Percentiles rank a stretch among this genome's conserved stretches.
Conservation (phyloP, 2,113 vertebrate genomes). For the Halichoerus grypus region DNA sequence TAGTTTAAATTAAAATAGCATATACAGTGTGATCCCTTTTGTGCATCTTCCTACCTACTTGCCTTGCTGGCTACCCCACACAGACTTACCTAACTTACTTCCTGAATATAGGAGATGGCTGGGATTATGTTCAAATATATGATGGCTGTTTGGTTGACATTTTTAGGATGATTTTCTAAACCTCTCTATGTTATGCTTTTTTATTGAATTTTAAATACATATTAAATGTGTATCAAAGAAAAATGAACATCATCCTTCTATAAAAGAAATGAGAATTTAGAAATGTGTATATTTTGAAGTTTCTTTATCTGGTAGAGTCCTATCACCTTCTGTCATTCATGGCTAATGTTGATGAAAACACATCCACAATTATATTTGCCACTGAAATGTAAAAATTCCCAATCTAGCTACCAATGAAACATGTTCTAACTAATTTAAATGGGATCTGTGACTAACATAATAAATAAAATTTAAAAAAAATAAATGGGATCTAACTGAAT, state of each 20-base stretch:
- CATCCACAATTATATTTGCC: neutral
- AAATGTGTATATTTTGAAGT: neutral
- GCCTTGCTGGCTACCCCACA: no score
- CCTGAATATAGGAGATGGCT: neutral
- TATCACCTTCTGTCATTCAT: neutral
- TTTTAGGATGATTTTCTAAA: conserved; percentile 10
- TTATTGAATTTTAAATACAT: neutral
- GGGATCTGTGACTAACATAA: neutral
- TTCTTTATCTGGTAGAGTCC: neutral
- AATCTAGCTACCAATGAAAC: neutral
- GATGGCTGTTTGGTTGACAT: neutral
- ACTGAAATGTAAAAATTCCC: neutral
- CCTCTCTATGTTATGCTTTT: neutral
- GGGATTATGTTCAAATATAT: neutral
- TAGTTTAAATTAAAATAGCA: neutral
- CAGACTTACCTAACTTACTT: neutral
- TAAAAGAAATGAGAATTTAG: neutral
- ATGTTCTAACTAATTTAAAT: neutral
- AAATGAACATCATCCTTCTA: neutral
- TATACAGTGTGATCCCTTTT: neutral
- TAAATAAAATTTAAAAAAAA: no score
- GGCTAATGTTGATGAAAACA: neutral
- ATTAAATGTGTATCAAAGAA: conserved; percentile 1
- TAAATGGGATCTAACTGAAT: neutral
- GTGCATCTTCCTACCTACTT: neutral